Evolutionary conservation across 2,113 vertebrate genomes (phyloP).

Genomic region (Tachuris rubrigastra): DNA sequence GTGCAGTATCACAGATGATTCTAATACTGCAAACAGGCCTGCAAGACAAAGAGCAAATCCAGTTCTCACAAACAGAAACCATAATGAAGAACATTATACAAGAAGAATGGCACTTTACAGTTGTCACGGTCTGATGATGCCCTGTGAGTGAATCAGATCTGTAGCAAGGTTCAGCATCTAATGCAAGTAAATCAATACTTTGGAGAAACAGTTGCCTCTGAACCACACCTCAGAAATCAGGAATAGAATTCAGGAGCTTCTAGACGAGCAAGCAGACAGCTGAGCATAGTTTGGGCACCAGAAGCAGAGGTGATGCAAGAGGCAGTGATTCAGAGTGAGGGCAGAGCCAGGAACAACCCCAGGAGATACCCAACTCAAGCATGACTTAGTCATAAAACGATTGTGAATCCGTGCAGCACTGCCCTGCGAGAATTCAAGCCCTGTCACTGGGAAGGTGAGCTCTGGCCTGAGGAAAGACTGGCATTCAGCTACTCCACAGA

Average conservation of each 20-base stretch:
- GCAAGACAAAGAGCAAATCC: background rate
- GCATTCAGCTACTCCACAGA: background rate
- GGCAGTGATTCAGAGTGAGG: background rate
- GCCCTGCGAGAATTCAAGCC: background rate
- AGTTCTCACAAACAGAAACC: background rate
- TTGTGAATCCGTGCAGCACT: background rate
- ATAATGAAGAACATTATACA: background rate
- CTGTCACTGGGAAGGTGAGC: background rate
- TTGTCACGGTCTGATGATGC: background rate
- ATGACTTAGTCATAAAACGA: background rate
- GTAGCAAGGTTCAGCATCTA: background rate
- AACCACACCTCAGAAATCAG: background rate
- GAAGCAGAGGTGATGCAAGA: background rate
- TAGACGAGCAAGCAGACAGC: background rate
- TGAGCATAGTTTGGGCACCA: background rate
- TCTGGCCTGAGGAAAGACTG: background rate
- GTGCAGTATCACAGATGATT: background rate
- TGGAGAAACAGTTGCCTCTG: background rate
- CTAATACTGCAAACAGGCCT: background rate
- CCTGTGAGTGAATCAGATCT: background rate
- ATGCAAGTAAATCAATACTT: background rate
- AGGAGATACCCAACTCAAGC: fast-evolving
- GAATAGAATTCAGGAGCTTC: background rate
- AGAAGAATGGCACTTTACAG: background rate
- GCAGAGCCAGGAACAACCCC: background rate